Conservation (phyloP, 2,113 vertebrate species). For the Vireo altiloquus region DNA sequence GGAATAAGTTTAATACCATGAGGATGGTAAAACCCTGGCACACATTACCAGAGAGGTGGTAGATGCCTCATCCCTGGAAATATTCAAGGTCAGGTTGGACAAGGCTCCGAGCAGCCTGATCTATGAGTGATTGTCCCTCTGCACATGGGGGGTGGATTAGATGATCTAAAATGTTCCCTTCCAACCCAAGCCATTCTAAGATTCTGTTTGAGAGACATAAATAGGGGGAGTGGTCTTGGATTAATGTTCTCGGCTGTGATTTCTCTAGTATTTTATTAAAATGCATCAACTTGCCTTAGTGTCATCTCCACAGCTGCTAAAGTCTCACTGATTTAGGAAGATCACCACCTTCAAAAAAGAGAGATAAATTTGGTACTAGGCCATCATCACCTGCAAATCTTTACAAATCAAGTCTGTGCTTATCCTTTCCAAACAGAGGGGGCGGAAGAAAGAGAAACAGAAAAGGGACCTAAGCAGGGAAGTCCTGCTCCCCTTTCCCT, state of each 20-base stretch:
- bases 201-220: neutral
- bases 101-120: neutral
- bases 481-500: neutral
- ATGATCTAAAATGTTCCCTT: neutral
- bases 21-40: neutral
- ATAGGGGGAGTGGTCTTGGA: fast-evolving
- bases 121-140: neutral
- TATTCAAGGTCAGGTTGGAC: neutral
- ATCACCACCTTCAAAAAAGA: neutral
- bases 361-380: neutral
- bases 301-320: neutral
- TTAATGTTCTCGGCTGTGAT: neutral
- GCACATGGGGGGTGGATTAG: neutral
- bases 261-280: neutral
- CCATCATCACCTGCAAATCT: neutral
- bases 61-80: neutral
- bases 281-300: neutral
- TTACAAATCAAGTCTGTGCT: neutral
- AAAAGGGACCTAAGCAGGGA: neutral
- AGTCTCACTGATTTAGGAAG: neutral
- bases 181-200: neutral
- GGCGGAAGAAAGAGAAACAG: neutral
- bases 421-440: neutral
- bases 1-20: neutral
- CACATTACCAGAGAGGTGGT: neutral